Conservation (phyloP, 2,797 vertebrate species). For the Nannoperca obscura region DNA sequence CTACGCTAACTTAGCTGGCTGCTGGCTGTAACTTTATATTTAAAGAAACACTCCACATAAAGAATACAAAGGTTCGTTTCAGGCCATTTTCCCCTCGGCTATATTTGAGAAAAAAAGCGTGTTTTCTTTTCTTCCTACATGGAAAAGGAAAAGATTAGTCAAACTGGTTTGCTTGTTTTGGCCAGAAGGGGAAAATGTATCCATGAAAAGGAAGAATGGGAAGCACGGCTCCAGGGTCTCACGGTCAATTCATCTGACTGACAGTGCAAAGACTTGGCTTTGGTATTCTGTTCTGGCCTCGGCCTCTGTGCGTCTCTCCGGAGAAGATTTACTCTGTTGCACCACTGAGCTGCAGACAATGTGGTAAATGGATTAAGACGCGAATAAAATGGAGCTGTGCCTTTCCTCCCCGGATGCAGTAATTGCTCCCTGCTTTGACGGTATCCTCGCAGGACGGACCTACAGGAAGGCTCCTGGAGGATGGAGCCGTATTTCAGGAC, state of each 20-base stretch:
- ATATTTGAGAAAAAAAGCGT: constrained; percentile 9
- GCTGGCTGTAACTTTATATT: no score
- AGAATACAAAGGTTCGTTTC: constrained; percentile 22
- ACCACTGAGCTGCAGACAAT: constrained; percentile 41
- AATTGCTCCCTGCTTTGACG: constrained; percentile 36
- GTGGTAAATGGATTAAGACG: constrained; percentile 60
- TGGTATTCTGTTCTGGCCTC: constrained; percentile 19
- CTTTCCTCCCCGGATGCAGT: constrained; percentile 17
- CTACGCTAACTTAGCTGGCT: neutral
- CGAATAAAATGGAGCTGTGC: constrained; percentile 36
- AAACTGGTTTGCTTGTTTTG: constrained; percentile 62
- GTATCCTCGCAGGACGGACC: constrained; percentile 20
- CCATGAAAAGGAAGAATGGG: constrained; percentile 40
- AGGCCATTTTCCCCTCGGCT: constrained; percentile 6
- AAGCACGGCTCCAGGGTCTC: constrained; percentile 20
- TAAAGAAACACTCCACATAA: neutral
- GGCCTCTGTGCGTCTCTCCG: constrained; percentile 4
- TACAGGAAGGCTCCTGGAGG: neutral
- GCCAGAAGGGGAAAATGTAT: constrained; percentile 44
- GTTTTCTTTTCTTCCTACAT: neutral
- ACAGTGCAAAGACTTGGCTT: constrained; percentile 57
- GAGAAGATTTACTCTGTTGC: constrained; percentile 39
- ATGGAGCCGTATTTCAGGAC: constrained; percentile 11
- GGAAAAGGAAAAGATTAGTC: neutral
- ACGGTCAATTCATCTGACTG: constrained; percentile 51